Base-by-base conservation (phyloP, 1,140 invertebrate genomes). In the Penaeus japonicus region DNA sequence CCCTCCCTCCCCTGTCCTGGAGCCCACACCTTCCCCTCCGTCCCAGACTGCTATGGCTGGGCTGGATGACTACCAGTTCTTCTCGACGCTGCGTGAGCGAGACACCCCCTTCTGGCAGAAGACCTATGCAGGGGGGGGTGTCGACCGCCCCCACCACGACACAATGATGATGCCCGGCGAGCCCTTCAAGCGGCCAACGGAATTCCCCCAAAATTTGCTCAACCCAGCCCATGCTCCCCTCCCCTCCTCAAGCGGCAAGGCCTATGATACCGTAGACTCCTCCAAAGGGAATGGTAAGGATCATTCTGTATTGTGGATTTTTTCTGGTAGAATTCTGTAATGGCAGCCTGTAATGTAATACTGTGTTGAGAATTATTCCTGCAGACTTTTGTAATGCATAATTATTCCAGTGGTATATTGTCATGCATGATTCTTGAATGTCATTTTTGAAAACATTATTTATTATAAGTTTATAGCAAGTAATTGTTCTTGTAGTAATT, bases 41-140 rank as follows among this genome's bases (percentile, higher is more conserved):
- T 73, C 3, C 62, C 15, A 73, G 4, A 18, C 35, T 32, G 35
- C 35, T 73, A 90, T 90, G 90, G 90, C 90, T 27, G 90, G 90
- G 18, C 35, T 90, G 70, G 90, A 90, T 57, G 90, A 90, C 73
- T 90, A 90, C 70, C 89, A 90, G 62, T 90, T 90, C 30, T 90
- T 89, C 86, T 87, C 89, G 22, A 89, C 70, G n/a, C 80, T 89
- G 24, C 84, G 90, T 30, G 90, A 89, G 47, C 81, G 86, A n/a
- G 89, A 90, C 83, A 89, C 85, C 22, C 90, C 90, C 24, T 90
- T 90, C 55, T 90, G 90, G 90, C 86, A 90, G 73, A 87, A 84
- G 70, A 75, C 85, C 27, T 79, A 79, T 20, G 73, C 84, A 22
- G 85, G 65, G 10, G 82, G 39, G 39, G 85, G 22, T n/a, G n/a